Percentiles rank a stretch among this genome's conserved stretches.
These are phyloP conservation scores for Auanema sp. DNA, from an alignment of 2,888 invertebrate species.

Conservation along the genomic window DNA sequence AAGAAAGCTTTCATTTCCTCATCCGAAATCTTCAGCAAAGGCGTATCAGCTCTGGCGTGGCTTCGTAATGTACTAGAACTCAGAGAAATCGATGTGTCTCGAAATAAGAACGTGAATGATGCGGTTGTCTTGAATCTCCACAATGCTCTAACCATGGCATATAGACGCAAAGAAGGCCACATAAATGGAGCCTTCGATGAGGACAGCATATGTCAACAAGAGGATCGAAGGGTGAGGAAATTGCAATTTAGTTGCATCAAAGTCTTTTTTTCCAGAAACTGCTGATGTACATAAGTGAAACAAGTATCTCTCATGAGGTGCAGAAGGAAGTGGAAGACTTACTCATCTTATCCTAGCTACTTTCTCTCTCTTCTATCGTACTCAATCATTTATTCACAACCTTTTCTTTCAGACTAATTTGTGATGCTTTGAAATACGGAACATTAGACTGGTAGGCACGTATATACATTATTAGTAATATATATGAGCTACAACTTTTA, in stretches of 20 bases:
- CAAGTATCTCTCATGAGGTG: slow-evolving; percentile 21
- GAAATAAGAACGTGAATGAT: slow-evolving; percentile 30
- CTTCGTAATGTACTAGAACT: slow-evolving; percentile 26
- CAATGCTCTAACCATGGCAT: slow-evolving; percentile 30
- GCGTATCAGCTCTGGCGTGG: slow-evolving; percentile 30
- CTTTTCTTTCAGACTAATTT: too few relatives aligned
- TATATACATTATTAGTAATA: too few relatives aligned
- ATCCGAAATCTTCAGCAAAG: slow-evolving; percentile 25
- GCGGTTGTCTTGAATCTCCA: slow-evolving; percentile 30
- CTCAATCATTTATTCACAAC: too few relatives aligned
- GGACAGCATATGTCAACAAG: slow-evolving; percentile 8
- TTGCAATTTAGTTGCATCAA: neutral
- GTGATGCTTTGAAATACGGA: too few relatives aligned
- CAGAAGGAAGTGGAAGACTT: slow-evolving; percentile 22
- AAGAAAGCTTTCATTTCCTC: neutral
- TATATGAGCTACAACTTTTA: too few relatives aligned
- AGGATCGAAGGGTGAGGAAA: slow-evolving; percentile 3
- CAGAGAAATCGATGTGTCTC: slow-evolving; percentile 23
- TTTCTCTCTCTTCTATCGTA: too few relatives aligned
- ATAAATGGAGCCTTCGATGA: slow-evolving; percentile 13
- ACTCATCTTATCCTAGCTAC: slow-evolving; percentile 22
- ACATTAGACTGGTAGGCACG: too few relatives aligned
- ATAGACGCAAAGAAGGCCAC: slow-evolving; percentile 4
- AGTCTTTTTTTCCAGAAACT: slow-evolving; percentile 21
- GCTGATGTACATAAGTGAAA: slow-evolving; percentile 26